Evolutionary conservation across 2,797 vertebrate genomes (phyloP).

Genomic region (Apogon talboti): DNA sequence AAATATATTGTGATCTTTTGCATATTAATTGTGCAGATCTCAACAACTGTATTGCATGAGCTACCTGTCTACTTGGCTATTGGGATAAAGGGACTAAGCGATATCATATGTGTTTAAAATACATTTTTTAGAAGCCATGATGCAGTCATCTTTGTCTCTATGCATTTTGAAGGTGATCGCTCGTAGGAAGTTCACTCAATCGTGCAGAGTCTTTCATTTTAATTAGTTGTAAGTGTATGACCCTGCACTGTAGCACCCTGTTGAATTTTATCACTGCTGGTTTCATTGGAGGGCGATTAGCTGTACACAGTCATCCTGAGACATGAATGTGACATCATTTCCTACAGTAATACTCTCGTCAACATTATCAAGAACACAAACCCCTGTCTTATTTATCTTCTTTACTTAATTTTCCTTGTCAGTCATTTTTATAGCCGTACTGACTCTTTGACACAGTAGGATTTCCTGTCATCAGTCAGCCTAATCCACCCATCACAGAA

Average conservation of each 20-base stretch:
- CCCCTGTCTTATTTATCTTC: constrained; percentile 16
- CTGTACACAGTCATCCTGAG: constrained; percentile 79
- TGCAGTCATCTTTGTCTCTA: constrained; percentile 50
- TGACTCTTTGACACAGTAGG: constrained; percentile 3
- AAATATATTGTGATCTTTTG: constrained; percentile 81
- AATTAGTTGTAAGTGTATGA: constrained; percentile 44
- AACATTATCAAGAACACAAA: constrained; percentile 29
- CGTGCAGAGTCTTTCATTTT: constrained; percentile 9
- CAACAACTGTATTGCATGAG: constrained; percentile 76
- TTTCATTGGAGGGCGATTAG: constrained; percentile 74
- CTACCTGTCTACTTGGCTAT: constrained; percentile 78
- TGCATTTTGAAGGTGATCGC: constrained; percentile 50
- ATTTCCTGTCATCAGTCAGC: constrained; percentile 10
- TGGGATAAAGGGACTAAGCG: constrained; percentile 78
- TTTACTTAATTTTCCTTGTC: constrained; percentile 2
- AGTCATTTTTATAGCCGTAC: not conserved
- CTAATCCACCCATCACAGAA: constrained; percentile 36
- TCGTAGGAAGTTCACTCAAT: constrained; percentile 34
- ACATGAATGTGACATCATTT: constrained; percentile 75
- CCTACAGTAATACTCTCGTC: constrained; percentile 51
- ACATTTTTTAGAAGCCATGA: constrained; percentile 59
- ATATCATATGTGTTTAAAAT: constrained; percentile 62
- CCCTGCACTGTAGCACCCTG: constrained; percentile 79
- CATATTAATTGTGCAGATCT: constrained; percentile 82
- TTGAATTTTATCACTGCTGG: constrained; percentile 78